Base-by-base conservation (phyloP, 2,888 invertebrate genomes). In the Pomacea canaliculata region DNA sequence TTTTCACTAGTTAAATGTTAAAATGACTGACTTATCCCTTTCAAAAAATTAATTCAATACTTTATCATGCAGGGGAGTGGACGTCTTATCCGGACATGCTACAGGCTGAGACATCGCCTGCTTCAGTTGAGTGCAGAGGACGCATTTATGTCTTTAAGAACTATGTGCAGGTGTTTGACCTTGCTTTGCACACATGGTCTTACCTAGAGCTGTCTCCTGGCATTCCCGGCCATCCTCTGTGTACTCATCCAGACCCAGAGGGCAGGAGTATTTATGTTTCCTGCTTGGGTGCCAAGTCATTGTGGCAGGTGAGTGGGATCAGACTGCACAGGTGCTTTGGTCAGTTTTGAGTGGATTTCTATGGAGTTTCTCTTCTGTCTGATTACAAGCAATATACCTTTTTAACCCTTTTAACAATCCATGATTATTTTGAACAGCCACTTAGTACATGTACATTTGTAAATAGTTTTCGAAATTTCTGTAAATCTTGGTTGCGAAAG, bases 91-190 rank as follows among this genome's bases (percentile, higher is more conserved):
- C 74, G 13, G 49, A 69, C 23, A 69, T 74, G 74, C 62, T 62
- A 18, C 48, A 74, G 18, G 46, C 37, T 62, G 74, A 74, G 51
- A 70, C 74, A 8, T 37, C 74, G n/a, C 74, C 74, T 0, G 74
- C 74, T 10, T 68, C 62, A 8, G 48, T 60, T 0, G 23, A 23
- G 18, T 67, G 62, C 60, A 19, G 46, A 7, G 74, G 69, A 7
- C 23, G 18, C n/a, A 68, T 74, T 59, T 74, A 74, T 51, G 69
- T 74, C 48, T 69, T 74, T 49, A 74, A 74, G 63, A 74, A 74
- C 69, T 74, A 63, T 19, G 48, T 51, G 60, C 74, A 73, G 68
- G 49, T 68, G 60, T 69, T 62, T 27, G n/a, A 63, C 62, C 46
- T 70, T 12, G 19, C 27, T 60, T 59, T 60, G 48, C 19, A 12